phyloP scores from a whole-genome alignment of 2,888 invertebrate species.

The Petrophora chlorosata region DNA sequence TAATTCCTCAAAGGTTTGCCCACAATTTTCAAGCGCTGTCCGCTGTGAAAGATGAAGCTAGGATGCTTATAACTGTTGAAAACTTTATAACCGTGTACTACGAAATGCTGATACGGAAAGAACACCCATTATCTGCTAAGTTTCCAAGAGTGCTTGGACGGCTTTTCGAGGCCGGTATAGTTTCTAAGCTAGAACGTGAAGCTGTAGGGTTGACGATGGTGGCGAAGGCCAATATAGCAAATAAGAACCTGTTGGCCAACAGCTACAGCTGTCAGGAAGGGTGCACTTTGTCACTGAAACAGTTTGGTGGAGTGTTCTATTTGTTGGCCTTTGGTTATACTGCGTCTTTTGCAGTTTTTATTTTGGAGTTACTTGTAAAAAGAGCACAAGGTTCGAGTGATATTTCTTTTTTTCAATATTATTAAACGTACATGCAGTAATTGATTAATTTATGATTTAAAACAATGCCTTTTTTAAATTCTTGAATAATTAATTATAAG shows the following conservation, averaged over 20 bases:
- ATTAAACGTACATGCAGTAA: too few relatives aligned
- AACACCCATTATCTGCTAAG: constrained; percentile 42
- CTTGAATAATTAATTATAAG: too few relatives aligned
- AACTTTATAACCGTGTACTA: constrained; percentile 59
- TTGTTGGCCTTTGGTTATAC: constrained; percentile 58
- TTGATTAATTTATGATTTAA: too few relatives aligned
- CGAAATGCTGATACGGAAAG: constrained; percentile 63
- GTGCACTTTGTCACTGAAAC: constrained; percentile 57
- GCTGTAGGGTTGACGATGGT: constrained; percentile 57
- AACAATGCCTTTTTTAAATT: too few relatives aligned
- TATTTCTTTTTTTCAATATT: too few relatives aligned
- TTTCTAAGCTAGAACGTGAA: constrained; percentile 53
- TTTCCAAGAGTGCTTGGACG: constrained; percentile 47
- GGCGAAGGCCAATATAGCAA: constrained; percentile 50
- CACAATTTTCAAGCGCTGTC: constrained; percentile 54
- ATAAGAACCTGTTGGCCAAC: constrained; percentile 51
- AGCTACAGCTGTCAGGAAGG: constrained; percentile 65
- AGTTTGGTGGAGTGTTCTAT: constrained; percentile 59
- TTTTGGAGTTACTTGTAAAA: constrained; percentile 45
- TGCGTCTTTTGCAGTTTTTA: constrained; percentile 51
- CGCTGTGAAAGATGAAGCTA: constrained; percentile 60
- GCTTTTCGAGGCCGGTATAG: constrained; percentile 69
- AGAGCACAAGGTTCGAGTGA: constrained; percentile 5
- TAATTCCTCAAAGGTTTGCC: constrained; percentile 52
- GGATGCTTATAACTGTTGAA: constrained; percentile 50